Evolutionary conservation across 2,888 invertebrate genomes (phyloP).

Genomic region (Allygus modestus): DNA sequence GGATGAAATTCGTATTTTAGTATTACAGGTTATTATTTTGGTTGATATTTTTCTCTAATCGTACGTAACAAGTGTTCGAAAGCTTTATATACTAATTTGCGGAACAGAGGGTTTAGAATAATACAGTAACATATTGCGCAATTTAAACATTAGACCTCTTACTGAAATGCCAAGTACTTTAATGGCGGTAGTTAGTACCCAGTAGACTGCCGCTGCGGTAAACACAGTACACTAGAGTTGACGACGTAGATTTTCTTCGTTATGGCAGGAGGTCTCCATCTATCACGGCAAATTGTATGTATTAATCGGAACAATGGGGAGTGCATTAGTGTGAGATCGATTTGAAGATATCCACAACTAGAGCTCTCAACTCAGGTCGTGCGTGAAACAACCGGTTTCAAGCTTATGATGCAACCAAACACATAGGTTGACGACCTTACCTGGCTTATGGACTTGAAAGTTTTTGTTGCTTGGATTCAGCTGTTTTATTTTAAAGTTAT

Average conservation of each 20-base stretch:
- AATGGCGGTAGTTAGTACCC: not conserved
- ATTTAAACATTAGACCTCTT: not conserved
- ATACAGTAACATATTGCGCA: not conserved
- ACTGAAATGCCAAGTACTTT: not conserved
- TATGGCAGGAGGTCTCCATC: not conserved
- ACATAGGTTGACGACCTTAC: slow-evolving; percentile 13
- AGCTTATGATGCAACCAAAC: slow-evolving; percentile 7
- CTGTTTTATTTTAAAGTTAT: no score
- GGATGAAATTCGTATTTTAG: no score
- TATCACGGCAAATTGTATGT: not conserved
- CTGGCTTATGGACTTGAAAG: not conserved
- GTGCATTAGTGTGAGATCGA: not conserved
- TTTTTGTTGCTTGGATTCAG: not conserved
- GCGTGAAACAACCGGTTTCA: slow-evolving; percentile 3
- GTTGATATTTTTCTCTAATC: no score
- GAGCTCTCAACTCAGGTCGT: not conserved
- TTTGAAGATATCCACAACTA: slow-evolving; percentile 20
- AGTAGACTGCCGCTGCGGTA: not conserved
- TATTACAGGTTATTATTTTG: no score
- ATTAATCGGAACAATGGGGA: not conserved
- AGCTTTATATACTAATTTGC: not conserved
- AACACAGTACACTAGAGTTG: not conserved
- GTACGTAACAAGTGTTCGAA: no score
- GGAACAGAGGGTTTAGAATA: not conserved
- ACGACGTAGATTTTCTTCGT: not conserved